Percentiles rank a stretch among this genome's conserved stretches.
These are phyloP conservation scores for Furcifer pardalis DNA, from an alignment of 2,797 vertebrate genomes.

Conservation along the genomic window DNA sequence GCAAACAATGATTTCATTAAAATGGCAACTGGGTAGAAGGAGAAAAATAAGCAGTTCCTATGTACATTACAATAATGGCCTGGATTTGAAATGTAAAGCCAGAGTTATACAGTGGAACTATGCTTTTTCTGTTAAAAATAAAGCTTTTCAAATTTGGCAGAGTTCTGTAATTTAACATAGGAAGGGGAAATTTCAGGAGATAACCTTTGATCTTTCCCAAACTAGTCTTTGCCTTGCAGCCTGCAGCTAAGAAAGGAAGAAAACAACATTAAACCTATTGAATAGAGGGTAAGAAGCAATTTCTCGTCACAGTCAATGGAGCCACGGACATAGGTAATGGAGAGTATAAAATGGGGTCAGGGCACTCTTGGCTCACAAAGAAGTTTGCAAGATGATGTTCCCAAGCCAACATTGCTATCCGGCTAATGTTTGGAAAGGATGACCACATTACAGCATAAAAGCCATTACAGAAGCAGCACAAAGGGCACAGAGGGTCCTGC, in stretches of 20 bases:
- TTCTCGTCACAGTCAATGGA: neutral
- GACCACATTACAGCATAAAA: neutral
- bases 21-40: slow-evolving; percentile 35
- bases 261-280: neutral
- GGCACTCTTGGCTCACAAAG: neutral
- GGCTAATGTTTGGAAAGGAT: neutral
- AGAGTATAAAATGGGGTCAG: neutral
- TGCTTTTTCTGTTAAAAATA: neutral
- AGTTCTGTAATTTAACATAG: slow-evolving; percentile 14
- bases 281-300: neutral
- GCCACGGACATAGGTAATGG: neutral
- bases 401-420: neutral
- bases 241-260: neutral
- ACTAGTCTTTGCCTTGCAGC: neutral
- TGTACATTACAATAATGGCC: neutral
- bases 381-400: neutral
- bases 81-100: slow-evolving; percentile 29
- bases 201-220: slow-evolving; percentile 17
- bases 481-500: too few relatives aligned
- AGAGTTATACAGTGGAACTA: neutral
- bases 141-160: slow-evolving; percentile 29
- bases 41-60: slow-evolving; percentile 28
- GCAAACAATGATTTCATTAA: slow-evolving; percentile 68
- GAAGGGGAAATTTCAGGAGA: slow-evolving; percentile 31
- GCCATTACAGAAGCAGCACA: neutral